phyloP scores from a whole-genome alignment of 2,888 invertebrate genomes.

The Dolichopus griseipennis region DNA sequence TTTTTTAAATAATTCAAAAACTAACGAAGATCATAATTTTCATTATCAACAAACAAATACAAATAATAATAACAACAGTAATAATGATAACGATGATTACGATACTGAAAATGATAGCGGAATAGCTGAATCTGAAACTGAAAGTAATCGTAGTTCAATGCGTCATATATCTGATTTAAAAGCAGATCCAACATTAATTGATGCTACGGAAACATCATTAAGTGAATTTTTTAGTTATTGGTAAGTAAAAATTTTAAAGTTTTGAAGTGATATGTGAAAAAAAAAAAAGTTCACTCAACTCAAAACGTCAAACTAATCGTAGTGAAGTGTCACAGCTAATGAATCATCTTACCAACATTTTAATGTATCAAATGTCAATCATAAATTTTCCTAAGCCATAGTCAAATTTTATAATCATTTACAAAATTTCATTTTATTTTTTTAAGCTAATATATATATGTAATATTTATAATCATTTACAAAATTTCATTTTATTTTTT shows the following conservation, averaged over 20 bases:
- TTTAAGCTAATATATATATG: no score
- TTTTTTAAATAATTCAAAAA: not conserved
- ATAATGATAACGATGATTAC: not conserved
- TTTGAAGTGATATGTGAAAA: not conserved
- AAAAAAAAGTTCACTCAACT: no score
- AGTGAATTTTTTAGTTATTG: conserved; percentile 7
- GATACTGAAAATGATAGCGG: conserved; percentile 29
- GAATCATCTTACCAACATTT: no score
- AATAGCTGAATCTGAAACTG: conserved; percentile 25
- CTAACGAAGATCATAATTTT: not conserved
- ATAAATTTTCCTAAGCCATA: no score
- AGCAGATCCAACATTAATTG: not conserved
- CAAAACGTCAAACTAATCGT: no score
- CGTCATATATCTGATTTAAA: conserved; percentile 5
- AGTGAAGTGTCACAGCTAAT: no score
- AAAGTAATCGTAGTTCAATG: conserved; percentile 7
- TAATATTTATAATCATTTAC: no score
- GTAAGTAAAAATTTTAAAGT: not conserved
- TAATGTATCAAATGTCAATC: no score
- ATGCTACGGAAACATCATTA: not conserved
- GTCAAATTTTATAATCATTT: no score
- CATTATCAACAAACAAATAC: not conserved
- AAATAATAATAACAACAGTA: not conserved
- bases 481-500: no score
- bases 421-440: no score